Conservation (phyloP, 1,140 invertebrate species). For the Helicoverpa armigera region DNA sequence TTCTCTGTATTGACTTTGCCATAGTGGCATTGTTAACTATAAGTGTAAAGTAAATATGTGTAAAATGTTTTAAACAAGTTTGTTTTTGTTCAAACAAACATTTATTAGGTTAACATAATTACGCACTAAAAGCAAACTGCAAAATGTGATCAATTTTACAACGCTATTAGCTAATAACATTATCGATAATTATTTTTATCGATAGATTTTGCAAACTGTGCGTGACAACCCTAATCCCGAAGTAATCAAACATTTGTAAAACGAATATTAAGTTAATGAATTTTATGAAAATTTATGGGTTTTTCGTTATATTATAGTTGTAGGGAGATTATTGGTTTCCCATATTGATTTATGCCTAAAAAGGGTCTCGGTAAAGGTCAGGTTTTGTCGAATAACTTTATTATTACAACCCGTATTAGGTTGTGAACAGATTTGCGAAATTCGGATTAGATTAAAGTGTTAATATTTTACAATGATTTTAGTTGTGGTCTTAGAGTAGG, state of each 20-base stretch:
- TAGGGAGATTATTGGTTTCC: background rate
- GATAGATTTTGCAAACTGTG: background rate
- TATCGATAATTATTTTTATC: background rate
- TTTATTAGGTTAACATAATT: too few species aligned
- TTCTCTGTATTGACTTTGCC: too few species aligned
- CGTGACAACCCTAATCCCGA: background rate
- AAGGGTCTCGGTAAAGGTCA: background rate
- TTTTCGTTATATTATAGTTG: slow-evolving; percentile 9
- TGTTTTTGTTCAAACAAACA: too few species aligned
- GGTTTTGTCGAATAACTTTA: background rate
- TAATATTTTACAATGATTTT: too few species aligned
- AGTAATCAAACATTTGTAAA: slow-evolving; percentile 12
- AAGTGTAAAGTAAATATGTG: too few species aligned
- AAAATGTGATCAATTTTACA: too few species aligned
- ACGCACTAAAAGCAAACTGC: too few species aligned
- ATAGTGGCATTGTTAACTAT: too few species aligned
- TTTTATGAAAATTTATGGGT: slow-evolving; percentile 18
- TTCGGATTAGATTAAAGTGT: background rate
- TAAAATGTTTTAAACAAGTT: too few species aligned
- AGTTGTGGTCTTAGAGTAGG: too few species aligned
- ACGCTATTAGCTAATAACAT: too few species aligned
- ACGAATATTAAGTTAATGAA: background rate
- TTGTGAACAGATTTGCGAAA: background rate
- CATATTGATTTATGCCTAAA: slow-evolving; percentile 24
- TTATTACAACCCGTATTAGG: background rate